phyloP scores from a whole-genome alignment of 2,113 vertebrate genomes.

The Irena cyanogastra region DNA sequence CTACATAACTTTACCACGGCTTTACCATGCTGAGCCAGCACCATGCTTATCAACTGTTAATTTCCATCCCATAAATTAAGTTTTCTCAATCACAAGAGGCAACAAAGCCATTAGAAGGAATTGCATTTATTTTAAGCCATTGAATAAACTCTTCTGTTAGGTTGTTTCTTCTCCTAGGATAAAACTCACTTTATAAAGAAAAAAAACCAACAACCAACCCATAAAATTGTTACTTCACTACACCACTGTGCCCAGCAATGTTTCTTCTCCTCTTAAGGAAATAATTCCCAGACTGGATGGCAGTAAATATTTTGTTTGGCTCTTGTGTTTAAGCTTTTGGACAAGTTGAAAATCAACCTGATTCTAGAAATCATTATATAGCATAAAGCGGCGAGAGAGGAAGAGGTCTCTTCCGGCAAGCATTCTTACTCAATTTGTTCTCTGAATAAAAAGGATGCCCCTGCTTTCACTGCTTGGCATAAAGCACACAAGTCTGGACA shows the following conservation, averaged over 20 bases:
- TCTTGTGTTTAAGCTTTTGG: neutral
- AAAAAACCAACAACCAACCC: neutral
- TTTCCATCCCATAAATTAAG: neutral
- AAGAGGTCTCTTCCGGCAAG: neutral
- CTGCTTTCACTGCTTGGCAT: neutral
- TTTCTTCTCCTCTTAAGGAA: constrained; percentile 40
- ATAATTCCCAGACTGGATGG: neutral
- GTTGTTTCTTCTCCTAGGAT: neutral
- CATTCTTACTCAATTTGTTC: neutral
- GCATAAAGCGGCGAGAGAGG: rapidly evolving
- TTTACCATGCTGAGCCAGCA: neutral
- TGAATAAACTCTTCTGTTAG: neutral
- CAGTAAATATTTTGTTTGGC: constrained; percentile 42
- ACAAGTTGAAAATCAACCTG: neutral
- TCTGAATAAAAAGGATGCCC: neutral
- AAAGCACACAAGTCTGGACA: neutral
- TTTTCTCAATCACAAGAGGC: neutral
- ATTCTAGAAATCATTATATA: constrained; percentile 13
- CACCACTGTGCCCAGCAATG: neutral
- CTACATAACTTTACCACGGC: neutral
- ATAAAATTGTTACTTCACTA: neutral
- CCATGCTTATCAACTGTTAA: neutral
- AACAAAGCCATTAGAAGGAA: neutral
- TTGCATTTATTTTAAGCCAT: neutral
- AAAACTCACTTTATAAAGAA: neutral